Evolutionary conservation across 2,888 invertebrate species (phyloP).

Genomic region (Pseudoips prasinana): DNA sequence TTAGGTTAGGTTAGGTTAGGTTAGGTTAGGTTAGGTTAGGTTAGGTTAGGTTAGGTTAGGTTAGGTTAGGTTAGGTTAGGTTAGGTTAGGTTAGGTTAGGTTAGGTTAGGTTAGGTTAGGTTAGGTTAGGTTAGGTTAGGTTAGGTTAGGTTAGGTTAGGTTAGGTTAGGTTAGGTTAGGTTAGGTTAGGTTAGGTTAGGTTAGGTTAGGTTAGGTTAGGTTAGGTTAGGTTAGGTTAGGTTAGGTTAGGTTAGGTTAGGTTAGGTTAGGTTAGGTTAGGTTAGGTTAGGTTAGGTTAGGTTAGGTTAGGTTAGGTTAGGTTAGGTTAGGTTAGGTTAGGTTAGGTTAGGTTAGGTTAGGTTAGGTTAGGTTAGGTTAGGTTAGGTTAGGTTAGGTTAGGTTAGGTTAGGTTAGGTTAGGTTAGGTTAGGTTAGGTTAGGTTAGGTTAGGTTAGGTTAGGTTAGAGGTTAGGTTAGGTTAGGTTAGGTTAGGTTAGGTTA

Average conservation of each 20-base stretch:
- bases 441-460: constrained; percentile 25
- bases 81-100: constrained; percentile 9
- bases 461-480: too few species aligned
- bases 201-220: constrained; percentile 25
- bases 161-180: constrained; percentile 33
- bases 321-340: constrained; percentile 14
- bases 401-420: constrained; percentile 10
- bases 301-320: constrained; percentile 19
- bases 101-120: constrained; percentile 10
- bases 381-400: constrained; percentile 24
- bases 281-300: constrained; percentile 21
- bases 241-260: constrained; percentile 14
- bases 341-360: constrained; percentile 12
- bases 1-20: constrained; percentile 9
- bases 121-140: constrained; percentile 16
- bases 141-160: constrained; percentile 26
- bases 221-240: constrained; percentile 23
- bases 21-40: constrained; percentile 9
- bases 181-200: constrained; percentile 32
- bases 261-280: constrained; percentile 12
- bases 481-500: constrained; percentile 26
- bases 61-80: constrained; percentile 9
- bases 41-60: constrained; percentile 9
- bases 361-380: constrained; percentile 19
- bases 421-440: constrained; percentile 13